Evolutionary conservation across 2,888 invertebrate species (phyloP).

Genomic region (Nudaria mundana): DNA sequence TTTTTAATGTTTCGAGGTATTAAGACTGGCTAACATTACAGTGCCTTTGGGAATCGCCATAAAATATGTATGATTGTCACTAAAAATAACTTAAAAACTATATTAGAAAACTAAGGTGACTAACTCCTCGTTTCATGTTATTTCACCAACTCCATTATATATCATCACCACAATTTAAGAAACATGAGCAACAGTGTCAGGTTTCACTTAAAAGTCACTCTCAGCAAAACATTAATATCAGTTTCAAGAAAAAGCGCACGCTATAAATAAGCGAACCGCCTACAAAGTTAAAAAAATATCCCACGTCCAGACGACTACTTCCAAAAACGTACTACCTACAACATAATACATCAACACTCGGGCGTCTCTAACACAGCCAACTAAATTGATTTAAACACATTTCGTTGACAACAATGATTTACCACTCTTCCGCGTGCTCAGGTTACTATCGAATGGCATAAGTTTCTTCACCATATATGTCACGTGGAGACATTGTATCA

Average conservation of each 20-base stretch:
- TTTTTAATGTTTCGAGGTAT: too few relatives aligned
- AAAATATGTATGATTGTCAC: too few relatives aligned
- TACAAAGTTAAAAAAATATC: constrained; percentile 5
- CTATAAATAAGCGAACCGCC: neutral
- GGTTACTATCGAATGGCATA: constrained; percentile 48
- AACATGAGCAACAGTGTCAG: neutral
- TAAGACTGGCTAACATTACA: too few relatives aligned
- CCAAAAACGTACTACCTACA: constrained; percentile 5
- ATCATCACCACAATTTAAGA: neutral
- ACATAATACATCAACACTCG: constrained; percentile 14
- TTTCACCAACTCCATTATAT: too few relatives aligned
- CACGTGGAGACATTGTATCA: constrained; percentile 49
- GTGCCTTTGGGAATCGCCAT: too few relatives aligned
- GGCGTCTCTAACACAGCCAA: constrained; percentile 8
- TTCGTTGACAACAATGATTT: constrained; percentile 34
- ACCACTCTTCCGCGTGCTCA: constrained; percentile 37
- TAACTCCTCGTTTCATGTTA: too few relatives aligned
- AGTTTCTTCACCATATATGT: constrained; percentile 67
- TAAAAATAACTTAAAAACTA: too few relatives aligned
- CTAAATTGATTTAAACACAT: constrained; percentile 31
- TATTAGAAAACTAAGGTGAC: too few relatives aligned
- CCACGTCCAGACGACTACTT: constrained; percentile 1
- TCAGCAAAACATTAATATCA: neutral
- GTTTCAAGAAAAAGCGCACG: neutral
- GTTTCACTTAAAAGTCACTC: neutral